Evolutionary conservation across 2,888 invertebrate genomes (phyloP).

Genomic region (Didymodactylos carnosus): DNA sequence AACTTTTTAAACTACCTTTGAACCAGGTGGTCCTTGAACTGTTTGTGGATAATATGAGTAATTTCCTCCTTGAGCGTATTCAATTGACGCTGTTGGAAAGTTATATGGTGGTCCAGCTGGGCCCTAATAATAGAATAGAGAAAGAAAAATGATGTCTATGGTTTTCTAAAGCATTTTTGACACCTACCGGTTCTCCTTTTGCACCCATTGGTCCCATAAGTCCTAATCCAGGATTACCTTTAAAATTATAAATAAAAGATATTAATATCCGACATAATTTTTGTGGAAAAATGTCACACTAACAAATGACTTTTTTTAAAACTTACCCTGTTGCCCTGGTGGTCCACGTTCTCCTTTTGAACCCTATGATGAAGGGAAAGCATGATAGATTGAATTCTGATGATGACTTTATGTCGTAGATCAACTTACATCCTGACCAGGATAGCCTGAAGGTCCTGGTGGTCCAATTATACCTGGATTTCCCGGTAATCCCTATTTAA

Average conservation of each 20-base stretch:
- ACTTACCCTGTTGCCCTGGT: slow-evolving; percentile 46
- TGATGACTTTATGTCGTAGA: neutral
- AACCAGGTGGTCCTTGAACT: slow-evolving; percentile 16
- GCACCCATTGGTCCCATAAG: slow-evolving; percentile 13
- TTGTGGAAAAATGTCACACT: neutral
- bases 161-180: neutral
- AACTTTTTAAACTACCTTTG: slow-evolving; percentile 33
- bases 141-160: neutral
- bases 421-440: neutral
- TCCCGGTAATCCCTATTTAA: neutral
- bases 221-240: slow-evolving; percentile 7
- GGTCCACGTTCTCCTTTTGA: slow-evolving; percentile 18
- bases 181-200: slow-evolving; percentile 12
- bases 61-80: neutral
- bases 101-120: neutral
- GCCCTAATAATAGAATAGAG: neutral
- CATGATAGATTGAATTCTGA: neutral
- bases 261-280: neutral
- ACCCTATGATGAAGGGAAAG: slow-evolving; percentile 17
- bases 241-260: neutral
- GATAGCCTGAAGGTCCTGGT: neutral
- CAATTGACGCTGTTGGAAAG: neutral
- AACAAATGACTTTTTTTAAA: slow-evolving; percentile 1
- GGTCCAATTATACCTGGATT: neutral
- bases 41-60: neutral